Conservation (phyloP, 2,113 vertebrate genomes). For the Cathartes aura region DNA sequence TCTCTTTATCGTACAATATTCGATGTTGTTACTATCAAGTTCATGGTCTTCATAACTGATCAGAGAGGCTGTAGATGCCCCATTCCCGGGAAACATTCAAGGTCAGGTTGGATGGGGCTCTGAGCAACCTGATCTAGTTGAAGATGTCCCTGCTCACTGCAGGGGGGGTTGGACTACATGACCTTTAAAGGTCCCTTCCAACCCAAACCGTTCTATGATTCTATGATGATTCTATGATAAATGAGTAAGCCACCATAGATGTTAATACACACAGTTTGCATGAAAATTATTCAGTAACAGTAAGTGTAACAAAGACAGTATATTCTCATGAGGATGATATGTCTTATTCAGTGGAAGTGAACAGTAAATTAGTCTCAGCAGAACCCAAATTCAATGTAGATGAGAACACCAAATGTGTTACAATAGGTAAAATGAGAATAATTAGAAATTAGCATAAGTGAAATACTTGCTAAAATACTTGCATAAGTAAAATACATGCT, state of each 20-base stretch:
- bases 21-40: background rate
- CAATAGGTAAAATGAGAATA: background rate
- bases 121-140: background rate
- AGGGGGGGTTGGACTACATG: fast-evolving
- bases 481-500: background rate
- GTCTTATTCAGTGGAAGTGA: background rate
- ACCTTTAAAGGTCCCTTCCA: background rate
- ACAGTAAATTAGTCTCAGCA: background rate
- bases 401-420: background rate
- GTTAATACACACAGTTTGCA: background rate
- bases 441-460: background rate
- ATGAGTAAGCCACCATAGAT: background rate
- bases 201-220: background rate
- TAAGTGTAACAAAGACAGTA: background rate
- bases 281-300: background rate
- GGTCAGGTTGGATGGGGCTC: background rate
- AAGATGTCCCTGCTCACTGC: background rate
- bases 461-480: background rate
- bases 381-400: background rate
- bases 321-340: background rate
- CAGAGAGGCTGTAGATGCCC: background rate
- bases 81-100: background rate
- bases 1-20: background rate
- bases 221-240: background rate
- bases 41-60: background rate